Conservation (phyloP, 1,140 invertebrate species). For the Drosophila insularis region DNA sequence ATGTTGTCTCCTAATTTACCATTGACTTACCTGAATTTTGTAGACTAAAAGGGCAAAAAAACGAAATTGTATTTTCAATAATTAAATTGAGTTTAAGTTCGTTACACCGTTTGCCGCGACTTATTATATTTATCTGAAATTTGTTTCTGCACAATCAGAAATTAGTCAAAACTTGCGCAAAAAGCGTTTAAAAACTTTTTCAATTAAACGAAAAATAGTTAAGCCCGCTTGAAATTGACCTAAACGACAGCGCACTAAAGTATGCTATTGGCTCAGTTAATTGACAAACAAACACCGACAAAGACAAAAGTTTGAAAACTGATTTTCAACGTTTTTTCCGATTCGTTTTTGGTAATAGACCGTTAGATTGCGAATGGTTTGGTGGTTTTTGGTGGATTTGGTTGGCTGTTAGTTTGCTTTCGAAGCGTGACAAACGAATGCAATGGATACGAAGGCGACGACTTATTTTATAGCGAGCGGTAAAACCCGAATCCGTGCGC, state of each 20-base stretch:
- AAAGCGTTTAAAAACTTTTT: slow-evolving; percentile 47
- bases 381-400: slow-evolving; percentile 21
- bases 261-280: slow-evolving; percentile 19
- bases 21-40: background rate
- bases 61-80: background rate
- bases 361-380: slow-evolving; percentile 21
- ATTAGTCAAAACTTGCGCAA: slow-evolving; percentile 19
- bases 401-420: slow-evolving; percentile 50
- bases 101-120: background rate
- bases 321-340: slow-evolving; percentile 30
- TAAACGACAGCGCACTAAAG: slow-evolving; percentile 19
- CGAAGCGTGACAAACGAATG: slow-evolving; percentile 75
- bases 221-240: background rate
- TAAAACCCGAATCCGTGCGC: slow-evolving; percentile 41
- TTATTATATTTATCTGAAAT: background rate
- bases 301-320: slow-evolving; percentile 23
- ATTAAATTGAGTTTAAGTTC: background rate
- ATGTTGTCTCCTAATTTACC: background rate
- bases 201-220: slow-evolving; percentile 33
- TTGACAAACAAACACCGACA: slow-evolving; percentile 12
- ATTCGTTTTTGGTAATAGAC: slow-evolving; percentile 15
- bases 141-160: slow-evolving; percentile 12
- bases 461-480: slow-evolving; percentile 66
- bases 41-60: background rate
- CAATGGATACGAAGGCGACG: slow-evolving; percentile 37